Conservation (phyloP, 2,797 vertebrate genomes). For the Botia kubotai region DNA sequence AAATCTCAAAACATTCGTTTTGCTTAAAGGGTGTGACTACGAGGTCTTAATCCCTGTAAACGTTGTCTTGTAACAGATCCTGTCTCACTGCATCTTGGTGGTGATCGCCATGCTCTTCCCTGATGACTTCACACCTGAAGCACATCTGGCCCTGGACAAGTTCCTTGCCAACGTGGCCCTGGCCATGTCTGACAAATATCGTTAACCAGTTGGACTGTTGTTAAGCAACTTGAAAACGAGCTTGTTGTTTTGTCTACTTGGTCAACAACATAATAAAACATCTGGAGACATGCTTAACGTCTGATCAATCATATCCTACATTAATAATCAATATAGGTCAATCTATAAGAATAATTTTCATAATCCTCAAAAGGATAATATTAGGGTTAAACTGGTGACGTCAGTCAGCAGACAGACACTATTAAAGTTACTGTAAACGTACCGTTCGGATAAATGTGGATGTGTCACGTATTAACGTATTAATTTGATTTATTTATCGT, state of each 20-base stretch:
- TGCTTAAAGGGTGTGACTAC: background rate
- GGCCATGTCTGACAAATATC: conserved; percentile 80
- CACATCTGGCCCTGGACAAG: conserved; percentile 80
- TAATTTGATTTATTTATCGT: no score
- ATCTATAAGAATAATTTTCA: no score
- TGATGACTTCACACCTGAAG: conserved; percentile 62
- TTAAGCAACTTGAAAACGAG: background rate
- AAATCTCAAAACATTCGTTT: background rate
- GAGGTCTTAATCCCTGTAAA: background rate
- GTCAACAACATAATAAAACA: conserved; percentile 13
- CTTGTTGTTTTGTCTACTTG: conserved; percentile 8
- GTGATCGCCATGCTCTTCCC: conserved; percentile 70
- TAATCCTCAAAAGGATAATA: no score
- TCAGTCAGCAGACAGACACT: no score
- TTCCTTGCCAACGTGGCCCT: conserved; percentile 67
- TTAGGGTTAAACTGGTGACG: no score
- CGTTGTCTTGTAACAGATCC: conserved; percentile 68
- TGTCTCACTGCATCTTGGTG: conserved; percentile 78
- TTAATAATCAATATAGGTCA: background rate
- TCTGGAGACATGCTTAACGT: background rate
- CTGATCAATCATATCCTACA: no score
- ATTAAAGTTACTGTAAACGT: no score
- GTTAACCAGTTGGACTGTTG: conserved; percentile 61
- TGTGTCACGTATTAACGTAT: no score
- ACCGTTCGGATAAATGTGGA: no score